These are phyloP conservation scores for Drosophila mojavensis DNA, from an alignment of 1,140 invertebrate genomes.

Conservation along the genomic window DNA sequence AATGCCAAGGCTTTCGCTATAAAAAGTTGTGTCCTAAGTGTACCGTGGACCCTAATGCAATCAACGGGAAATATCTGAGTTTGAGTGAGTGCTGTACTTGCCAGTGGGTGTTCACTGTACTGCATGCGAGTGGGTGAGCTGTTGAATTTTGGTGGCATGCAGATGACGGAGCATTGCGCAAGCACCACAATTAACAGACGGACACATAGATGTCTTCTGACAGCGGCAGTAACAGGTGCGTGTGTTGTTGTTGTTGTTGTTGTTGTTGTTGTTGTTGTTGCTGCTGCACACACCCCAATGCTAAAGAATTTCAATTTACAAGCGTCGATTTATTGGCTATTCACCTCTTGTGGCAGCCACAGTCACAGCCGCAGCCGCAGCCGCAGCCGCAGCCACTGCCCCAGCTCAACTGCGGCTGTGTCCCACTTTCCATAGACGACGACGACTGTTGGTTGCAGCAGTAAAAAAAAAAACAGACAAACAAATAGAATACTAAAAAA, in stretches of 20 bases:
- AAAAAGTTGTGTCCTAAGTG: too few relatives aligned
- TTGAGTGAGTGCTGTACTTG: neutral
- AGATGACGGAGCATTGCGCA: slow-evolving; percentile 72
- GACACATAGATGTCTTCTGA: slow-evolving; percentile 40
- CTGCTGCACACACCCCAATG: slow-evolving; percentile 30
- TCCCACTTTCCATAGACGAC: slow-evolving; percentile 79
- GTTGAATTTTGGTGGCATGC: slow-evolving; percentile 25
- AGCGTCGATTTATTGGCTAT: slow-evolving; percentile 84
- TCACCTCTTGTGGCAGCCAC: slow-evolving; percentile 73
- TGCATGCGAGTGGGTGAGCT: slow-evolving; percentile 11
- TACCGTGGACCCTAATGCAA: too few relatives aligned
- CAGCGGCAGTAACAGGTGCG: slow-evolving; percentile 59
- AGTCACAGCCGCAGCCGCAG: neutral
- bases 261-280: neutral
- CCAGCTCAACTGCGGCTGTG: slow-evolving; percentile 56
- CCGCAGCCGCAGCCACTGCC: neutral
- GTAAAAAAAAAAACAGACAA: slow-evolving; percentile 36
- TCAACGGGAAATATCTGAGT: too few relatives aligned
- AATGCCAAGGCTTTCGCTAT: too few relatives aligned
- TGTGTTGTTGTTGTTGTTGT: neutral
- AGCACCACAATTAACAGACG: slow-evolving; percentile 69
- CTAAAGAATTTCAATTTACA: slow-evolving; percentile 82
- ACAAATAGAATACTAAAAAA: slow-evolving; percentile 34
- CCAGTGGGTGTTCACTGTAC: slow-evolving; percentile 19
- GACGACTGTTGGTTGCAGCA: slow-evolving; percentile 40